These are phyloP conservation scores for Babylonia areolata DNA, from an alignment of 1,140 invertebrate species.

Conservation along the genomic window DNA sequence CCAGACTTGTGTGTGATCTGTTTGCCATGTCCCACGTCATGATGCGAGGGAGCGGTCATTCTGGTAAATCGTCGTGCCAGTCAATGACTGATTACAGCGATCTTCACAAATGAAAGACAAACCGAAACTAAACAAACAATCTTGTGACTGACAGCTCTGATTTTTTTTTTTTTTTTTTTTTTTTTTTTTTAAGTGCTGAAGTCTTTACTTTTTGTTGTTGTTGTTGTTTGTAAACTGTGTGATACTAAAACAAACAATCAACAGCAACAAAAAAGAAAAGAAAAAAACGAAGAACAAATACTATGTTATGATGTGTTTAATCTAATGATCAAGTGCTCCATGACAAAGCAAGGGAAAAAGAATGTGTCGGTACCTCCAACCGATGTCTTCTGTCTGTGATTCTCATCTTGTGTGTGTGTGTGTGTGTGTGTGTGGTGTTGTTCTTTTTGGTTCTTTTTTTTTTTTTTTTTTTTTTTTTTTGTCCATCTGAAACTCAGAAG, in stretches of 20 bases:
- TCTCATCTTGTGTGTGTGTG: background rate
- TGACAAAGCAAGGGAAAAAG: background rate
- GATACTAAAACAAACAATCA: background rate
- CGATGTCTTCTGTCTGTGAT: conserved; percentile 3
- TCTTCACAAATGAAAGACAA: background rate
- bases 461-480: background rate
- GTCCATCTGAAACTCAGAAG: too few species aligned
- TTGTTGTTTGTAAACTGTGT: background rate
- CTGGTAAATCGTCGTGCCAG: background rate
- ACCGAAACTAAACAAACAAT: background rate
- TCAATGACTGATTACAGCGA: conserved; percentile 7
- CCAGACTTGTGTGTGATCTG: background rate
- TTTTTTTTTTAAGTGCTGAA: too few species aligned
- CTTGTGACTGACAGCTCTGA: background rate
- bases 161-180: too few species aligned
- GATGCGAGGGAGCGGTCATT: conserved; percentile 22
- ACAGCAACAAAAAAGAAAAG: too few species aligned
- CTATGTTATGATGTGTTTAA: background rate
- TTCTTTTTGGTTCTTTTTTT: background rate
- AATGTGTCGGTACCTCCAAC: background rate
- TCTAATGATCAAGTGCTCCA: background rate
- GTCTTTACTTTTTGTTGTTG: too few species aligned
- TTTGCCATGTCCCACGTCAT: conserved; percentile 14
- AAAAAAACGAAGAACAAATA: too few species aligned
- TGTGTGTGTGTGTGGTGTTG: background rate